phyloP scores from a whole-genome alignment of 2,888 invertebrate genomes.

The Terebella lapidaria region DNA sequence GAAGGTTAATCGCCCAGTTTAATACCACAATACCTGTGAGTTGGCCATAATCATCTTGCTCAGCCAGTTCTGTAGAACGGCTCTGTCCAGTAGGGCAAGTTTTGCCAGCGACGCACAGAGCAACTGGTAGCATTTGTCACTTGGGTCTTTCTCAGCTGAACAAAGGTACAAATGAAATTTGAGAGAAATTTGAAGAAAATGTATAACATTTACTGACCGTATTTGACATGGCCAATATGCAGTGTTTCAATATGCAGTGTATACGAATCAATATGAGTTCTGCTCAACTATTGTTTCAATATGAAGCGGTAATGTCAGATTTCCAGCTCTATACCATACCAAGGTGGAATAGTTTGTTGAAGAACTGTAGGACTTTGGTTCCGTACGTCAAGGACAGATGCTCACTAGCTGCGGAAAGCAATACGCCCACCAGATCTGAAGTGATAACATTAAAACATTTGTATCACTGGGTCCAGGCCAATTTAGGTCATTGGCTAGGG shows the following conservation, averaged over 20 bases:
- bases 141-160: slow-evolving; percentile 61
- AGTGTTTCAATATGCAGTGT: too few relatives aligned
- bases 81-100: slow-evolving; percentile 63
- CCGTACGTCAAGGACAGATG: slow-evolving; percentile 38
- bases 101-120: slow-evolving; percentile 66
- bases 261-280: too few relatives aligned
- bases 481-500: not conserved
- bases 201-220: not conserved
- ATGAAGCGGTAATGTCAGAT: too few relatives aligned
- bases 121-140: slow-evolving; percentile 63
- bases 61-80: slow-evolving; percentile 60
- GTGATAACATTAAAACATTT: not conserved
- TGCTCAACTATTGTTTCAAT: too few relatives aligned
- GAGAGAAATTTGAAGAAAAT: not conserved
- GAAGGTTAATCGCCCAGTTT: too few relatives aligned
- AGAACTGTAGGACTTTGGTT: slow-evolving; percentile 64
- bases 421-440: slow-evolving; percentile 68
- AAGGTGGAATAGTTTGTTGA: slow-evolving; percentile 64
- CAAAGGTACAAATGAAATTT: not conserved
- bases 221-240: not conserved
- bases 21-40: not conserved
- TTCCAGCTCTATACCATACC: slow-evolving; percentile 50
- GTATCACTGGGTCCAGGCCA: too few relatives aligned
- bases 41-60: slow-evolving; percentile 41
- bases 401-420: slow-evolving; percentile 70